Evolutionary conservation across 2,113 vertebrate species (phyloP).

Genomic region (Leuciscus idus): DNA sequence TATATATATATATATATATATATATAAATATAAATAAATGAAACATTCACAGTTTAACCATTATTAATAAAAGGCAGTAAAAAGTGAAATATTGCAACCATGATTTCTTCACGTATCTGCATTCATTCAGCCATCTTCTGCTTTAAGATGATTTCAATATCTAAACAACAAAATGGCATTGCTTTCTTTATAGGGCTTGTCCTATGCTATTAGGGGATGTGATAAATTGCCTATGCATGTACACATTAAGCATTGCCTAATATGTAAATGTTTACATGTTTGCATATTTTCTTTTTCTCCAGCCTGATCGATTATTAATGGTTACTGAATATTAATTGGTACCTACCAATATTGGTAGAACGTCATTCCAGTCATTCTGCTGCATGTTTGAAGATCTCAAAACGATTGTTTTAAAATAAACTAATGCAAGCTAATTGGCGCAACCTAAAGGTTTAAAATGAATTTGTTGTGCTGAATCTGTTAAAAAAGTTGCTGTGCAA

Average conservation of each 20-base stretch:
- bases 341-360: not conserved
- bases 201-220: not conserved
- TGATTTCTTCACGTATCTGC: not conserved
- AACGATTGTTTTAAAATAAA: conserved; percentile 15
- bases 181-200: not conserved
- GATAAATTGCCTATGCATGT: conserved; percentile 10
- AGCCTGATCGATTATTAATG: not conserved
- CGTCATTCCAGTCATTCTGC: conserved; percentile 35
- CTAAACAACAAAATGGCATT: not conserved
- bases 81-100: not conserved
- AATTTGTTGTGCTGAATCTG: conserved; percentile 23
- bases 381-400: conserved; percentile 45
- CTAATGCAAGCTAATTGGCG: not conserved
- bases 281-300: not conserved
- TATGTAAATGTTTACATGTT: conserved; percentile 11
- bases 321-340: too few relatives aligned
- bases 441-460: not conserved
- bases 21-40: not conserved
- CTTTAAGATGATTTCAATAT: not conserved
- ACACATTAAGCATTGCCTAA: not conserved
- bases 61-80: not conserved
- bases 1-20: not conserved
- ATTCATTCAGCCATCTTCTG: not conserved
- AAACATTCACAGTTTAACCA: not conserved
- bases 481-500: not conserved